phyloP scores from a whole-genome alignment of 1,140 invertebrate species.

The Lucilia cuprina region DNA sequence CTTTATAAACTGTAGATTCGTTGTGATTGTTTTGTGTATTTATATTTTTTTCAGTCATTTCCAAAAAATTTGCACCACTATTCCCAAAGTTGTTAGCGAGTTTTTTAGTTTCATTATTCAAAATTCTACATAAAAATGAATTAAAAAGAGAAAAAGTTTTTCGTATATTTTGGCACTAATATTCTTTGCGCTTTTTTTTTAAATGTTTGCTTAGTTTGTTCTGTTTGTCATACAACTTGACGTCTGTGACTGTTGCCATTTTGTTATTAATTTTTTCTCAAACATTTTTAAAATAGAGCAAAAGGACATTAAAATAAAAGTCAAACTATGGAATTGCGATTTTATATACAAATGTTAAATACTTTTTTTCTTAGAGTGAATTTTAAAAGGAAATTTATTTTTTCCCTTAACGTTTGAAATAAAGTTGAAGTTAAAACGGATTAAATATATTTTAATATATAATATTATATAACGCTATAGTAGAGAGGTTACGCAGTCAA shows the following conservation, averaged over 20 bases:
- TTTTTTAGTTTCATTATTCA: not conserved
- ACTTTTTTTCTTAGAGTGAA: too few relatives aligned
- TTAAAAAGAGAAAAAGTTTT: not conserved
- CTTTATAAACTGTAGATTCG: not conserved
- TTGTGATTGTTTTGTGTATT: not conserved
- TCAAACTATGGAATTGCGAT: not conserved
- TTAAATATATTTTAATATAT: too few relatives aligned
- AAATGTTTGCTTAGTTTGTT: not conserved
- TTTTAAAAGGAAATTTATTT: too few relatives aligned
- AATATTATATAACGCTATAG: too few relatives aligned
- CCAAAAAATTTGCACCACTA: not conserved
- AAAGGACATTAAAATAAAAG: not conserved
- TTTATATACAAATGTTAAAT: too few relatives aligned
- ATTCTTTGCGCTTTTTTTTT: not conserved
- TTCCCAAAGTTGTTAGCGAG: not conserved
- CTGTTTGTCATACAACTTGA: not conserved
- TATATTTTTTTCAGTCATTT: not conserved
- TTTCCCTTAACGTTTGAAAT: too few relatives aligned
- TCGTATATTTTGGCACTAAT: not conserved
- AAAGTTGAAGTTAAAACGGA: too few relatives aligned
- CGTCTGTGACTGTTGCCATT: not conserved
- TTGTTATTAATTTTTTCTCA: not conserved
- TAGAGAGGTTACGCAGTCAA: too few relatives aligned
- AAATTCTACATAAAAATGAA: not conserved
- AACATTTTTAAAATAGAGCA: not conserved